Percentiles rank a stretch among this genome's conserved stretches.
Evolutionary conservation across 2,113 vertebrate genomes (phyloP).

Genomic region (Speoplatyrhinus poulsoni): DNA sequence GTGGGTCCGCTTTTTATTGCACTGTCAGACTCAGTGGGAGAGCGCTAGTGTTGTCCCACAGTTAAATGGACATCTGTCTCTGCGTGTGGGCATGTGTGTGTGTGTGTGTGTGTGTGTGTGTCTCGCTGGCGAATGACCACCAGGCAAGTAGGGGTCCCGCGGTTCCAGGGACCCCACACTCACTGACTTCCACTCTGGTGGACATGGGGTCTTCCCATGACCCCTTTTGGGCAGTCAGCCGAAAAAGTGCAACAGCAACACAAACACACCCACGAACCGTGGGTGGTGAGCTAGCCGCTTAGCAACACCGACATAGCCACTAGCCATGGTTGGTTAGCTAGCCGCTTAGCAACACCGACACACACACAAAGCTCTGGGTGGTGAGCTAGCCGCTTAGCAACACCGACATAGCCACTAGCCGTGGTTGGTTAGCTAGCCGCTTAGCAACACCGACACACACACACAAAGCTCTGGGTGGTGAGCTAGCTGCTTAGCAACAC

Average conservation of each 20-base stretch:
- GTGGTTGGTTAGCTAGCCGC: too few relatives aligned
- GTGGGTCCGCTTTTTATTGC: slow-evolving; percentile 29
- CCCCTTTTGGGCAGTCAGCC: slow-evolving; percentile 49
- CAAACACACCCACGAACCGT: slow-evolving; percentile 13
- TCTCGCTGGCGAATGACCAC: slow-evolving; percentile 30
- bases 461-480: slow-evolving; percentile 2
- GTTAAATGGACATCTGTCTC: neutral
- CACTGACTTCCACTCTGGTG: slow-evolving; percentile 74
- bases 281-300: neutral
- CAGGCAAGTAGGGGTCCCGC: slow-evolving; percentile 16
- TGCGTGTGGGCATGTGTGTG: neutral
- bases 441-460: slow-evolving; percentile 38
- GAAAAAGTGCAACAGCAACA: slow-evolving; percentile 56
- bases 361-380: too few relatives aligned
- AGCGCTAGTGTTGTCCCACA: slow-evolving; percentile 12
- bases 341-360: too few relatives aligned
- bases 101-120: slow-evolving; percentile 8
- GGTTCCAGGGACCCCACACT: slow-evolving; percentile 61
- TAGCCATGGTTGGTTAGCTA: too few relatives aligned
- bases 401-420: too few relatives aligned
- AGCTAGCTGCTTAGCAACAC: slow-evolving; percentile 19
- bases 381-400: too few relatives aligned
- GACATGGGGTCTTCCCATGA: slow-evolving; percentile 40
- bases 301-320: too few relatives aligned
- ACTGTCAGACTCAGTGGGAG: slow-evolving; percentile 20